Percentiles rank a stretch among this genome's conserved stretches.
These are phyloP conservation scores for Sebastes reedi DNA, from an alignment of 2,797 vertebrate genomes.

Conservation along the genomic window DNA sequence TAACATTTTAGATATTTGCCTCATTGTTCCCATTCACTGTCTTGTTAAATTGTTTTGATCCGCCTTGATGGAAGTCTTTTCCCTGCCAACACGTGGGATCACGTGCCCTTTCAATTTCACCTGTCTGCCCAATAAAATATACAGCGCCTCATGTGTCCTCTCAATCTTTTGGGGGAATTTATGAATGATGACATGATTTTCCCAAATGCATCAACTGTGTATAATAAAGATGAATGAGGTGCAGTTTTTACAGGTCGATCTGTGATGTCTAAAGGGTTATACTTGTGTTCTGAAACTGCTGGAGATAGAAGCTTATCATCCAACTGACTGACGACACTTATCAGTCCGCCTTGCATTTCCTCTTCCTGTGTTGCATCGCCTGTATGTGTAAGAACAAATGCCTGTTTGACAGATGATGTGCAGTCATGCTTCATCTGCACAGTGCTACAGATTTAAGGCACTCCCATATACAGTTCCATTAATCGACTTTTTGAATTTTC, in stretches of 20 bases:
- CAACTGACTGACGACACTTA: slow-evolving; percentile 13
- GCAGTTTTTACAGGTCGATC: background rate
- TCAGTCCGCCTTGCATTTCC: slow-evolving; percentile 45
- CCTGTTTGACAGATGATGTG: background rate
- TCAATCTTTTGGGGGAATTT: background rate
- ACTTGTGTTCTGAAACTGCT: background rate
- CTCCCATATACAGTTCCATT: background rate
- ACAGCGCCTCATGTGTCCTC: background rate
- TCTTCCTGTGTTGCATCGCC: slow-evolving; percentile 37
- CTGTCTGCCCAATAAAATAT: background rate
- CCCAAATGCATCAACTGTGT: background rate
- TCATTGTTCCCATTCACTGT: background rate
- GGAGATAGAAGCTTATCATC: slow-evolving; percentile 15
- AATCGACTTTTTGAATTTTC: background rate
- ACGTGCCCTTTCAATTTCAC: background rate
- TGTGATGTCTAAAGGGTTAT: background rate
- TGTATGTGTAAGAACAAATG: background rate
- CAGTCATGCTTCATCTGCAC: background rate
- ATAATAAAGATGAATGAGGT: background rate
- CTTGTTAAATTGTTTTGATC: background rate
- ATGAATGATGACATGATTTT: background rate
- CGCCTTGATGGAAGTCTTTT: background rate
- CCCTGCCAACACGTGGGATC: background rate
- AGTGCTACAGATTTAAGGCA: background rate
- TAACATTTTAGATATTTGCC: background rate